These are phyloP conservation scores for Cyclina sinensis DNA, from an alignment of 1,140 invertebrate species.

Conservation along the genomic window DNA sequence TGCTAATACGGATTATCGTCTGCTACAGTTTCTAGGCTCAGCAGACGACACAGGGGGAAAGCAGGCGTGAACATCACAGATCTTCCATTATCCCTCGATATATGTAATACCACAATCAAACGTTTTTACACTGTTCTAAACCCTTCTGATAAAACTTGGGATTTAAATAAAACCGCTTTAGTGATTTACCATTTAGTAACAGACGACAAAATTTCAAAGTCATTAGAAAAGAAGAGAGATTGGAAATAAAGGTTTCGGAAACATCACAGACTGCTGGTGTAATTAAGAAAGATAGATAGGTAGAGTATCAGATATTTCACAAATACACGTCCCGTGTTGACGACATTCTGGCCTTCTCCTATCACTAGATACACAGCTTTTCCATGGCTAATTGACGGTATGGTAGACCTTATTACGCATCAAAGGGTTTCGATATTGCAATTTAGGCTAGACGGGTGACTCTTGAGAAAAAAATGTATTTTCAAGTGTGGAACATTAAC, in stretches of 20 bases:
- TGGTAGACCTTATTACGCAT: conserved; percentile 50
- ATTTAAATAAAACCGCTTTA: conserved; percentile 56
- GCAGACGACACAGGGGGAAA: conserved; percentile 47
- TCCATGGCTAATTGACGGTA: conserved; percentile 41
- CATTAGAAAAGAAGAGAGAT: conserved; percentile 55
- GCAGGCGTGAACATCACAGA: conserved; percentile 63
- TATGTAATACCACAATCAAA: conserved; percentile 51
- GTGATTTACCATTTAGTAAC: conserved; percentile 34
- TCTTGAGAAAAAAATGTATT: conserved; percentile 48
- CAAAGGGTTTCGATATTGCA: conserved; percentile 47
- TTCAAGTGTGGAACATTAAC: conserved; percentile 62
- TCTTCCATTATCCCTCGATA: conserved; percentile 30
- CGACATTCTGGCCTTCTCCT: conserved; percentile 37
- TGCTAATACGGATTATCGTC: conserved; percentile 47
- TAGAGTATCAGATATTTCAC: conserved; percentile 66
- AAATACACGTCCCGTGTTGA: conserved; percentile 48
- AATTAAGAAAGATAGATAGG: conserved; percentile 62
- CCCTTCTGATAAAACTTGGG: conserved; percentile 56
- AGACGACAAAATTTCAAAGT: conserved; percentile 68
- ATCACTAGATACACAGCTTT: conserved; percentile 56
- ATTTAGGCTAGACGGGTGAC: conserved; percentile 21
- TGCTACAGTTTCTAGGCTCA: conserved; percentile 28
- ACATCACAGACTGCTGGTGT: conserved; percentile 51
- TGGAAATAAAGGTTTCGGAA: conserved; percentile 61
- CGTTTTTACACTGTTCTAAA: conserved; percentile 67